phyloP scores from a whole-genome alignment of 2,113 vertebrate genomes.

The Taxidea taxus region DNA sequence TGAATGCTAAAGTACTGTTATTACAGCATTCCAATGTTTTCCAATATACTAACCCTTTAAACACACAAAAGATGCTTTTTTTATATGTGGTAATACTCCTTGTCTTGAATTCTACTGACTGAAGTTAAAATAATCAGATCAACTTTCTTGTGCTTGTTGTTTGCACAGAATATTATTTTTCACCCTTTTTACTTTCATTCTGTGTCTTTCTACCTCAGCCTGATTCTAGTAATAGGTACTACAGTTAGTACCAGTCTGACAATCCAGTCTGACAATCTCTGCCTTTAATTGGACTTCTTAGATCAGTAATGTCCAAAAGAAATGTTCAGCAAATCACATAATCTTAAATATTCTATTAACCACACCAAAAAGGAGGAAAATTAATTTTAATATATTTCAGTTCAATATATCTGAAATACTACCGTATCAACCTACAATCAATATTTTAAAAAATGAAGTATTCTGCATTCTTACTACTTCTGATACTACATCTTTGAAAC shows the following conservation, averaged over 20 bases:
- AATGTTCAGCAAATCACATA: not conserved
- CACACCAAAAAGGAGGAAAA: not conserved
- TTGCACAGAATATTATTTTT: not conserved
- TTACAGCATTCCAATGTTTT: not conserved
- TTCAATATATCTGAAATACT: not conserved
- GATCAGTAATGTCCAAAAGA: not conserved
- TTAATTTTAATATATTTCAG: not conserved
- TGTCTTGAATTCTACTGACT: not conserved
- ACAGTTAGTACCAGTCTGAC: not conserved
- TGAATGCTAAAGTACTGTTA: not conserved
- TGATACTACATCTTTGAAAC: not conserved
- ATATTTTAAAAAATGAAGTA: not conserved
- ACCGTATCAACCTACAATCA: not conserved
- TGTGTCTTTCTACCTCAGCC: not conserved
- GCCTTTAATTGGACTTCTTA: not conserved
- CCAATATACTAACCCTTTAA: not conserved
- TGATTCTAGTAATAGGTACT: not conserved
- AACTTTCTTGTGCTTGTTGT: not conserved
- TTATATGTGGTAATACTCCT: not conserved
- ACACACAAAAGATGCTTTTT: not conserved
- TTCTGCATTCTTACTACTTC: not conserved
- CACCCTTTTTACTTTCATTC: not conserved
- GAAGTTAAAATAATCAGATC: not conserved
- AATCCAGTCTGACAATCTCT: not conserved
- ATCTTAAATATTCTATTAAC: not conserved